phyloP scores from a whole-genome alignment of 1,140 invertebrate species.

The Zaprionus inermis region DNA sequence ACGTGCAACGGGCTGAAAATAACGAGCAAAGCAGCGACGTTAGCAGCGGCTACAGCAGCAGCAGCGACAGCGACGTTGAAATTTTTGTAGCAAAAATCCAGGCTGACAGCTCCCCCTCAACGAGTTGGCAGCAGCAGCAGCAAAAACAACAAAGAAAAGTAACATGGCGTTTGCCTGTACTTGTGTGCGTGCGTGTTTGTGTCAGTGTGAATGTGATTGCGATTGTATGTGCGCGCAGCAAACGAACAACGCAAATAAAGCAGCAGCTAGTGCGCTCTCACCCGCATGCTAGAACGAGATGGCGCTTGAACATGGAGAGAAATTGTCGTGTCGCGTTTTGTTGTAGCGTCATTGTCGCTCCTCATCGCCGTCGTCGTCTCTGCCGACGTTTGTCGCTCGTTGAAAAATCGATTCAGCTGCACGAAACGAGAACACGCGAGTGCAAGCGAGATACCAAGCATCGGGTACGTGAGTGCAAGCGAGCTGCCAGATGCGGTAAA shows the following conservation, averaged over 20 bases:
- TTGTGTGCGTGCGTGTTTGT: constrained; percentile 21
- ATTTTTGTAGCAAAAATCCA: constrained; percentile 67
- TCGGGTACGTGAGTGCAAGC: constrained; percentile 35
- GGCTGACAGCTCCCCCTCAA: constrained; percentile 75
- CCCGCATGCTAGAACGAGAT: constrained; percentile 40
- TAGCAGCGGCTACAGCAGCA: constrained; percentile 42
- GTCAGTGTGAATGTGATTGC: constrained; percentile 21
- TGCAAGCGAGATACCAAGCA: constrained; percentile 32
- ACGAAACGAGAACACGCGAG: constrained; percentile 55
- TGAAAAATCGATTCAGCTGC: constrained; percentile 78
- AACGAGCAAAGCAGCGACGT: constrained; percentile 39
- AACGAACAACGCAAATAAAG: constrained; percentile 67
- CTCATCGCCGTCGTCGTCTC: constrained; percentile 15
- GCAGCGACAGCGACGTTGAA: constrained; percentile 56
- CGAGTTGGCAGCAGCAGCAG: constrained; percentile 28
- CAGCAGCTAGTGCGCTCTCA: constrained; percentile 13
- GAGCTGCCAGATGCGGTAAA: constrained; percentile 54
- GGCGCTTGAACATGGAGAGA: constrained; percentile 54
- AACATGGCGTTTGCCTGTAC: constrained; percentile 60
- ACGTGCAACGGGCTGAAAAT: constrained; percentile 70
- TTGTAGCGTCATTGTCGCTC: constrained; percentile 19
- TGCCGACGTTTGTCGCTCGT: constrained; percentile 46
- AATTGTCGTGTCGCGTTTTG: constrained; percentile 72
- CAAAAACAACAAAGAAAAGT: constrained; percentile 69
- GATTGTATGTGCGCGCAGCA: constrained; percentile 37